phyloP scores from a whole-genome alignment of 2,888 invertebrate genomes.

The Netelia melanura region DNA sequence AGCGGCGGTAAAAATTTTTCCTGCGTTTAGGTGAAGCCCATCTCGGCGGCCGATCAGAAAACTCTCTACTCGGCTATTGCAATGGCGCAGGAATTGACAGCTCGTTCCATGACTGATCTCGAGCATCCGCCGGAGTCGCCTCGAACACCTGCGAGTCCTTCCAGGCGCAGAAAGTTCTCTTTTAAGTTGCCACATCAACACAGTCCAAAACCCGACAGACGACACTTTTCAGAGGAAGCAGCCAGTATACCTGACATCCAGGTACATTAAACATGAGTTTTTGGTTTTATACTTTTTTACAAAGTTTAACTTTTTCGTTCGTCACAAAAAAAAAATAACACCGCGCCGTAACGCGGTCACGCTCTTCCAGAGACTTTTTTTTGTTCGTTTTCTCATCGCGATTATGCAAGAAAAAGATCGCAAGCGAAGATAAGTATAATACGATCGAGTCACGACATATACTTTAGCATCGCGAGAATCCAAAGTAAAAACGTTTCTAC shows the following conservation, averaged over 20 bases:
- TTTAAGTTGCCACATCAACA: conserved; percentile 90
- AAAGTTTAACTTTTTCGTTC: conserved; percentile 42
- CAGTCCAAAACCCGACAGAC: conserved; percentile 89
- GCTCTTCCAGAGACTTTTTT: conserved; percentile 3
- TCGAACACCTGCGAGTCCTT: conserved; percentile 83
- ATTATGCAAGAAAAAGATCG: neutral
- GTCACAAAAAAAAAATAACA: neutral
- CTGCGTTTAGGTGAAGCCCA: conserved; percentile 91
- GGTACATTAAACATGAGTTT: conserved; percentile 86
- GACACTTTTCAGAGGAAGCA: conserved; percentile 96
- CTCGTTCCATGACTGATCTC: conserved; percentile 85
- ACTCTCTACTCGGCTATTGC: conserved; percentile 97
- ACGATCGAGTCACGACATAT: neutral
- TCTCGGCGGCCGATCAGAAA: conserved; percentile 96
- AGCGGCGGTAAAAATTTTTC: conserved; percentile 75
- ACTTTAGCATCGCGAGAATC: conserved; percentile 2
- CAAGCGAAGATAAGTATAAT: neutral
- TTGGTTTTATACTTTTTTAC: conserved; percentile 64
- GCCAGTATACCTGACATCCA: conserved; percentile 94
- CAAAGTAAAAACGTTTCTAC: neutral
- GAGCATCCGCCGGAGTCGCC: conserved; percentile 84
- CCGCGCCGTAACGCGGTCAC: neutral
- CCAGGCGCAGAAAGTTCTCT: conserved; percentile 92
- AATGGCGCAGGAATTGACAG: conserved; percentile 96
- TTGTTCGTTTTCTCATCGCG: too few relatives aligned